Conservation (phyloP, 2,888 invertebrate species). For the Parnassius glacialis region DNA sequence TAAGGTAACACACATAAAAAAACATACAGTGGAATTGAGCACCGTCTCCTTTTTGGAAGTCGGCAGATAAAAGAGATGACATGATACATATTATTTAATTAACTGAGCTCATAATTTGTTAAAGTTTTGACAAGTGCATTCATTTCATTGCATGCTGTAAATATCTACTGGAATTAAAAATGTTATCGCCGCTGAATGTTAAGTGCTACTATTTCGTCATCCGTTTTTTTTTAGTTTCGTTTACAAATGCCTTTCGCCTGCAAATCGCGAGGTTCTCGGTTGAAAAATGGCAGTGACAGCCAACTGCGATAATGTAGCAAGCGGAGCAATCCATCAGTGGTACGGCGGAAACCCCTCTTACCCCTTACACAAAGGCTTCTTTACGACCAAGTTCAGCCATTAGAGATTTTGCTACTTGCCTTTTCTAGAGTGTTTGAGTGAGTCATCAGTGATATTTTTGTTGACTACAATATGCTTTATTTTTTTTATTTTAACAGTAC, state of each 20-base stretch:
- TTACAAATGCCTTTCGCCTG: slow-evolving; percentile 30
- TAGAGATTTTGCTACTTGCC: slow-evolving; percentile 26
- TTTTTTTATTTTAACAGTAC: not conserved
- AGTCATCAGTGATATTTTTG: slow-evolving; percentile 10
- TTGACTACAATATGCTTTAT: not conserved
- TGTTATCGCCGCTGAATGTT: slow-evolving; percentile 8
- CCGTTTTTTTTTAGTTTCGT: slow-evolving; percentile 24
- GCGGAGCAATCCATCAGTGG: slow-evolving; percentile 56
- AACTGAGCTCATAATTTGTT: no score
- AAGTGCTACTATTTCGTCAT: slow-evolving; percentile 12
- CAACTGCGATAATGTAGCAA: slow-evolving; percentile 61
- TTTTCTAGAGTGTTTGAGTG: slow-evolving; percentile 12
- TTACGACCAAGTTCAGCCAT: slow-evolving; percentile 30
- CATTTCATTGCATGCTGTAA: no score
- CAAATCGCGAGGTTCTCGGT: slow-evolving; percentile 46
- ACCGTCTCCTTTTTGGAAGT: no score
- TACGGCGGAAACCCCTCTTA: slow-evolving; percentile 38
- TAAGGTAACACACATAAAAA: no score
- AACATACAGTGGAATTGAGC: no score
- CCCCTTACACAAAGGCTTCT: slow-evolving; percentile 35
- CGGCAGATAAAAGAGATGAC: no score
- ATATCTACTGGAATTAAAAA: slow-evolving; percentile 4
- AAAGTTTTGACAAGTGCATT: no score
- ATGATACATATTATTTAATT: no score
- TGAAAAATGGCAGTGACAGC: slow-evolving; percentile 60